Base-by-base conservation (phyloP, 37 sponge, comb jelly and placozoan genomes). In the Amphimedon queenslandica region DNA sequence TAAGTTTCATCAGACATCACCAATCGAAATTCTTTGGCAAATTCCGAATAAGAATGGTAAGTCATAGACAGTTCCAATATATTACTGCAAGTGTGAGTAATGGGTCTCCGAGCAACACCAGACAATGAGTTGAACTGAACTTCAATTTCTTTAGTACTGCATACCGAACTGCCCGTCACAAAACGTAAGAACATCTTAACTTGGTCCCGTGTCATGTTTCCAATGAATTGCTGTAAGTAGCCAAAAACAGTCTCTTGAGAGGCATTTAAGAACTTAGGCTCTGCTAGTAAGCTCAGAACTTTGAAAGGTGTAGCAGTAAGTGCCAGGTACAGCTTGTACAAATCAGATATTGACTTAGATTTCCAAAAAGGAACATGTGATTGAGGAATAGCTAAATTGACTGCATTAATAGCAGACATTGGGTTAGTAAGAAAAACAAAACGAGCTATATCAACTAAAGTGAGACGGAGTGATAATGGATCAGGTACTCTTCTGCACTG, bases 191-290 rank as follows among this genome's bases (percentile, higher is more conserved):
- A 28, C 8, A 6, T 8, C 32, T 23, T 10, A 23, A 63, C 10
- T n/a, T 63, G 31, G 32, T 63, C n/a, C 18, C n/a, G 10, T 23
- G 6, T 24, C 64, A 63, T 24, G 13, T 28, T 10, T n/a, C 64
- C 64, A n/a, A 63, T 63, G 24, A n/a, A 63, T n/a, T 20, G 64
- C 64, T 63, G 64, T 30, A 63, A 28, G 18, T 63, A 63, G 64
- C 24, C 24, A 20, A 30, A 63, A n/a, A 63, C 64, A 11, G 6
- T 10, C 24, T 63, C 64, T 63, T 63, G 20, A 20, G 28, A 8
- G 10, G 64, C 20, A 28, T 63, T 63, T 24, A 11, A 8, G 18
- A 28, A 30, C n/a, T 63, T 10, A n/a, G 64, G 64, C 6, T n/a
- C n/a, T 23, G 8, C 24, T 10, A 63, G 10, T 28, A 63, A 63